These are phyloP conservation scores for Andrena bucephala DNA, from an alignment of 2,888 invertebrate species.

Conservation along the genomic window DNA sequence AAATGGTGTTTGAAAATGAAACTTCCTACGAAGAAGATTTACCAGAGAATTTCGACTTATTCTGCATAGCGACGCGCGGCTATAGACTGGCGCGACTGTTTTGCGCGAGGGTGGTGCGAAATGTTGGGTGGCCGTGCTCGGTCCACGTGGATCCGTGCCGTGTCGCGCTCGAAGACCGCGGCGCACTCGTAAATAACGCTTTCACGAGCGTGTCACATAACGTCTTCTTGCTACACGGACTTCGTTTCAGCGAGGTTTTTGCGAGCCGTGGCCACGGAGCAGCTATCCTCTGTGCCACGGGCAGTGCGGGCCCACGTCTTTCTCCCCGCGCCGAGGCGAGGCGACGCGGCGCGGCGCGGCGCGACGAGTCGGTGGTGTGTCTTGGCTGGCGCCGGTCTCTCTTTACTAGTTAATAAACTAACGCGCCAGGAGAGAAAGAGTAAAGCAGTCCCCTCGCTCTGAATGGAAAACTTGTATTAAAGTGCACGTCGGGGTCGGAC, in stretches of 20 bases:
- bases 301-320: neutral
- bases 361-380: slow-evolving; percentile 25
- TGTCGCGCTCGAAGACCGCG: slow-evolving; percentile 25
- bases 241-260: slow-evolving; percentile 66
- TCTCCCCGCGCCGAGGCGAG: slow-evolving; percentile 23
- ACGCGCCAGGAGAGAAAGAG: slow-evolving; percentile 47
- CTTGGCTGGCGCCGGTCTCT: slow-evolving; percentile 55
- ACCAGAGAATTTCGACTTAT: no score
- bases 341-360: neutral
- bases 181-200: slow-evolving; percentile 67
- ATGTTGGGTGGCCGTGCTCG: slow-evolving; percentile 23
- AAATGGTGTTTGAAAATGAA: neutral
- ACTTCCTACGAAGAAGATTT: neutral
- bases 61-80: neutral
- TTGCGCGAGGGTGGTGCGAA: slow-evolving; percentile 8
- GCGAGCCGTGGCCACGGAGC: slow-evolving; percentile 28
- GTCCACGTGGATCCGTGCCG: slow-evolving; percentile 18
- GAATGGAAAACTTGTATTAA: slow-evolving; percentile 75
- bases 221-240: slow-evolving; percentile 66
- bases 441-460: slow-evolving; percentile 27
- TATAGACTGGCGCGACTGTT: slow-evolving; percentile 21
- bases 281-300: no score
- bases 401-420: slow-evolving; percentile 71
- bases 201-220: slow-evolving; percentile 68
- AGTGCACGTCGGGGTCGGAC: slow-evolving; percentile 60